Conservation (phyloP, 2,797 vertebrate species). For the Pangasius macronema region DNA sequence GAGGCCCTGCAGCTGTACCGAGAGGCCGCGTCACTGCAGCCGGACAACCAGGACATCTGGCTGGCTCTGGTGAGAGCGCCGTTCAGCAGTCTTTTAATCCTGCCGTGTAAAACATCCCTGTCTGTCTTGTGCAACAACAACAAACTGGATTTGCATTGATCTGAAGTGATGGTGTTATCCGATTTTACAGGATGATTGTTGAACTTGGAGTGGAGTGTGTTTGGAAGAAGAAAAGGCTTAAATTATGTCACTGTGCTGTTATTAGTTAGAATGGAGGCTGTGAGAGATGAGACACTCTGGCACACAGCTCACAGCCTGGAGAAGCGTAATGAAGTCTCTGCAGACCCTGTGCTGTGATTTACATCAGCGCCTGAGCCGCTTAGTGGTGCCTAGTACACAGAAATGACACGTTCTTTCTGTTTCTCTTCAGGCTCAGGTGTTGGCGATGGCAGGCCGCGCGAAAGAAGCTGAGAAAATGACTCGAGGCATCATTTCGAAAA, state of each 20-base stretch:
- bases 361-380: neutral
- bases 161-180: neutral
- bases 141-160: neutral
- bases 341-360: slow-evolving; percentile 35
- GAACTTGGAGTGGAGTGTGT: neutral
- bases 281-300: neutral
- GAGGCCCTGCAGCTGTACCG: slow-evolving; percentile 88
- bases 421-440: slow-evolving; percentile 85
- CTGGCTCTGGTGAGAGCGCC: slow-evolving; percentile 86
- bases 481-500: slow-evolving; percentile 78
- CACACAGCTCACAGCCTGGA: neutral
- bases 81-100: neutral
- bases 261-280: no score
- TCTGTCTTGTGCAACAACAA: no score
- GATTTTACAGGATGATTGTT: neutral
- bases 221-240: neutral
- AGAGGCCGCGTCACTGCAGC: slow-evolving; percentile 83
- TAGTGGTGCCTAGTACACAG: neutral
- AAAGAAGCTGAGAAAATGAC: slow-evolving; percentile 87
- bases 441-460: slow-evolving; percentile 82
- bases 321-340: slow-evolving; percentile 35
- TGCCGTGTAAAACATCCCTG: neutral
- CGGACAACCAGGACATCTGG: slow-evolving; percentile 82
- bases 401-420: slow-evolving; percentile 16
- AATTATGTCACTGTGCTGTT: neutral